A percentile compares a stretch with the other conserved stretches of the same genome.
Evolutionary conservation across 2,113 vertebrate genomes (phyloP).

Genomic region (Heterocephalus glaber): DNA sequence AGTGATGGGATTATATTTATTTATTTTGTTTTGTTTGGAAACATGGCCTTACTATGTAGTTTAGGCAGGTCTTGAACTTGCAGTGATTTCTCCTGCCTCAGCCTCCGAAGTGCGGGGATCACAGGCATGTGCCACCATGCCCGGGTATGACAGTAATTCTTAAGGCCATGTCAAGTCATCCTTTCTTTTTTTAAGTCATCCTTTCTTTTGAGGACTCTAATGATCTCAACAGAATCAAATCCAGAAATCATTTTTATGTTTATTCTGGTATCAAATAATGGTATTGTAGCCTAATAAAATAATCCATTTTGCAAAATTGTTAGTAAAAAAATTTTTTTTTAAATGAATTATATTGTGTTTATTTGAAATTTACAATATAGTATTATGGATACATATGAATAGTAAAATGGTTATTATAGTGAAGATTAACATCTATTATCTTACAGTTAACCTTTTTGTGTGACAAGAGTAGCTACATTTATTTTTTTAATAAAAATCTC

Average conservation of each 20-base stretch:
- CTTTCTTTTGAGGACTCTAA: slow-evolving; percentile 42
- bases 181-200: slow-evolving; percentile 42
- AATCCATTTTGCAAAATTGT: slow-evolving; percentile 30
- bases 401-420: neutral
- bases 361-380: neutral
- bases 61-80: no score
- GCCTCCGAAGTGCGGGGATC: no score
- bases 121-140: no score
- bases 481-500: neutral
- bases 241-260: slow-evolving; percentile 13
- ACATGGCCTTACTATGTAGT: no score
- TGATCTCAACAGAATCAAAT: slow-evolving; percentile 24
- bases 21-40: no score
- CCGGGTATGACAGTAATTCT: slow-evolving; percentile 35
- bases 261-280: slow-evolving; percentile 14
- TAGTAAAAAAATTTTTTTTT: slow-evolving; percentile 36
- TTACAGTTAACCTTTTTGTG: neutral
- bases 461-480: neutral
- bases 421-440: neutral
- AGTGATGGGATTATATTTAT: no score
- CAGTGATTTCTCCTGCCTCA: no score
- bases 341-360: neutral
- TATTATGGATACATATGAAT: neutral
- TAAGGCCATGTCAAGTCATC: neutral
- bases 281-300: slow-evolving; percentile 23